Base-by-base conservation (phyloP, 1,140 invertebrate genomes). In the Augochlora pura region DNA sequence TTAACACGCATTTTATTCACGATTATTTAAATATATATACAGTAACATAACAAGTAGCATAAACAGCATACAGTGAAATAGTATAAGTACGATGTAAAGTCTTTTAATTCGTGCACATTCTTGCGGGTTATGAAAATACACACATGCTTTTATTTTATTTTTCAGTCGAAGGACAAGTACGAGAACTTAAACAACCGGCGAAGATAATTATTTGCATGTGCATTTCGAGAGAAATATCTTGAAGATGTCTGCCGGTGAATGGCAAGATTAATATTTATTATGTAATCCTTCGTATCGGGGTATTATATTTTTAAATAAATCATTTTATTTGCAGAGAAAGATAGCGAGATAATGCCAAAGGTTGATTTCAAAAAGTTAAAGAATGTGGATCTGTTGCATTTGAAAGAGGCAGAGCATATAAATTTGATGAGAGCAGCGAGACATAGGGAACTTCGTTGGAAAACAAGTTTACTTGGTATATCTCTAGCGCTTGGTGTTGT, bases 401-500 rank as follows among this genome's bases (percentile, higher is more conserved):
- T 97, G 93, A 96, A 96, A 93, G 90, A 96, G 52, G 94, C 97
- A 16, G 96, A 98, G 89, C 90, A 95, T 76, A 94, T 96, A 87
- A 97, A 97, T 88, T 85, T 94, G 23, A 92, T 95, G 86, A 93
- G 97, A 86, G 96, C 96, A 4, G 83, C 92, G 39, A 95, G 94
- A 87, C 88, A 97, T 32, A 93, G 95, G 80, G 92, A 91, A 72
- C 90, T 95, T 25, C 92, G 95, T 68, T 12, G 10, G 10, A 46
- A 94, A 91, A 87, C 95, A 93, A 70, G 97, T 97, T 90, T 21
- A 91, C 95, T 12, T 2, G 96, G 91, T 79, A 92, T 92, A 9
- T 80, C 93, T 1, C 91, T 97, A 9, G 95, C 94, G 12, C 87
- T 93, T 5, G 93, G 92, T 25, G 96, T 96, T 0, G 70, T 97